phyloP scores from a whole-genome alignment of 2,797 vertebrate species.

The Brachyrhaphis roseni region DNA sequence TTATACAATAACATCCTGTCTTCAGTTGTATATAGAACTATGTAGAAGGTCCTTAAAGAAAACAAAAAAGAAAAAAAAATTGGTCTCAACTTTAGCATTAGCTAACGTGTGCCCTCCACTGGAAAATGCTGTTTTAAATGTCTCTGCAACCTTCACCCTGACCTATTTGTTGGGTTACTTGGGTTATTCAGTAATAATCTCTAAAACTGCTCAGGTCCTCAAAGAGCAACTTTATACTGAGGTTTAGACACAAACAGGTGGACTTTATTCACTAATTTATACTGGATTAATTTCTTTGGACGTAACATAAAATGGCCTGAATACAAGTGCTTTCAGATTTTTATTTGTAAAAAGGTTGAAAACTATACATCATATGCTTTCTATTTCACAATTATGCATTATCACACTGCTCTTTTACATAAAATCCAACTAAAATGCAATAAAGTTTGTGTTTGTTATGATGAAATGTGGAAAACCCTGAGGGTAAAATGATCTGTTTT shows the following conservation, averaged over 20 bases:
- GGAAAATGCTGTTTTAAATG: not conserved
- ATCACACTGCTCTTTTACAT: not conserved
- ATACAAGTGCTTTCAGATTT: not conserved
- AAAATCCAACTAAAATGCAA: not conserved
- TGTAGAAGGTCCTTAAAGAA: too few species aligned
- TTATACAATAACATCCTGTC: too few species aligned
- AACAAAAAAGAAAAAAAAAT: too few species aligned
- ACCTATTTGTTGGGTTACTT: not conserved
- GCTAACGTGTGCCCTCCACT: too few species aligned
- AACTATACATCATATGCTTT: not conserved
- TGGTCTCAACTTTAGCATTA: too few species aligned
- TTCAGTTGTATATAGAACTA: too few species aligned
- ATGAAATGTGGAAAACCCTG: not conserved
- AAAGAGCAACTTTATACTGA: not conserved
- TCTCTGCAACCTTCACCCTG: not conserved
- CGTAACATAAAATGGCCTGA: not conserved
- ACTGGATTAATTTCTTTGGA: not conserved
- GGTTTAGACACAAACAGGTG: not conserved
- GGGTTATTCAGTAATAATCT: not conserved
- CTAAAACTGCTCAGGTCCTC: not conserved
- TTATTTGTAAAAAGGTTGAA: not conserved
- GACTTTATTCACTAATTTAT: not conserved
- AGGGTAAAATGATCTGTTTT: not conserved
- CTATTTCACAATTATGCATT: not conserved
- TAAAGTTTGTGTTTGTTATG: not conserved